Evolutionary conservation across 2,113 vertebrate genomes (phyloP).

Genomic region (Paramisgurnus dabryanus): DNA sequence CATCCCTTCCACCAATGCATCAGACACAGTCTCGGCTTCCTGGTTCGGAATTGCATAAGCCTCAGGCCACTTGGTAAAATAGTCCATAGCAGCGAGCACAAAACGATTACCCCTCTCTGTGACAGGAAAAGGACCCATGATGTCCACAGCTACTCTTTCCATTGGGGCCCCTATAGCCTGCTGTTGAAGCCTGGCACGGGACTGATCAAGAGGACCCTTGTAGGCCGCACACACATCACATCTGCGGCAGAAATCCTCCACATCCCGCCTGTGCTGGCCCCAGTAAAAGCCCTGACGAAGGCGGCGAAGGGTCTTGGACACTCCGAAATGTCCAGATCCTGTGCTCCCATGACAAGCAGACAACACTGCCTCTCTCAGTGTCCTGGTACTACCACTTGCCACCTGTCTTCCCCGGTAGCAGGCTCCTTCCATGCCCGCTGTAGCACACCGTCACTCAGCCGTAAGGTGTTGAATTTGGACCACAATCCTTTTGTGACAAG

Average conservation of each 20-base stretch:
- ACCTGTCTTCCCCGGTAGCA: slow-evolving; percentile 15
- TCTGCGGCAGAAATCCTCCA: not conserved
- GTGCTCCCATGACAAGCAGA: not conserved
- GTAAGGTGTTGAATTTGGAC: not conserved
- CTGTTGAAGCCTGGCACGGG: too few species aligned
- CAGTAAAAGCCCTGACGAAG: not conserved
- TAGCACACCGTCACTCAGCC: not conserved
- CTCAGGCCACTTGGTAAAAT: not conserved
- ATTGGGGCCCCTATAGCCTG: not conserved
- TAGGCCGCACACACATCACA: not conserved
- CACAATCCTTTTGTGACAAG: not conserved
- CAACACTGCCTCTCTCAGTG: not conserved
- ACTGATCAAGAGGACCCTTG: not conserved
- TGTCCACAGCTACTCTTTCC: not conserved
- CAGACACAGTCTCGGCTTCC: not conserved
- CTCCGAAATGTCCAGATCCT: slow-evolving; percentile 17
- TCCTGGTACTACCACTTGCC: slow-evolving; percentile 26
- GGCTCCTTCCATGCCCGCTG: slow-evolving; percentile 25
- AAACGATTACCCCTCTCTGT: not conserved
- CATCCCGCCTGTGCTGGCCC: not conserved
- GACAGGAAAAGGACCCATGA: not conserved
- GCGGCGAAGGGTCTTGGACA: slow-evolving; percentile 1
- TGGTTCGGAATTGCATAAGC: not conserved
- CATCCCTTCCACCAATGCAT: not conserved
- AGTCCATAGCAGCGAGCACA: not conserved